A percentile compares a stretch with the other conserved stretches of the same genome.
Evolutionary conservation across 1,140 invertebrate species (phyloP).

Genomic region (Arion vulgaris): DNA sequence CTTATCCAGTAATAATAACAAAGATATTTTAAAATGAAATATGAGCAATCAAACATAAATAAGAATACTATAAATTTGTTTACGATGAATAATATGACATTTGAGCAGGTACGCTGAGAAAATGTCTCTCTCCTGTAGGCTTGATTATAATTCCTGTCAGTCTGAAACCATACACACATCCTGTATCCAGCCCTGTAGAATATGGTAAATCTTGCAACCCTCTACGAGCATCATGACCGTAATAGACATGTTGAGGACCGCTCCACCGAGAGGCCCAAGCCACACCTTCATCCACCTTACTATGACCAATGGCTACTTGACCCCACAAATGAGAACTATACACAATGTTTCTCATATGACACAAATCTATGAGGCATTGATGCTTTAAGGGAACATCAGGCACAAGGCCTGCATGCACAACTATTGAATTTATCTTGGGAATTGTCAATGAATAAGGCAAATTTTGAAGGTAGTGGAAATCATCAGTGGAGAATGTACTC

Average conservation of each 20-base stretch:
- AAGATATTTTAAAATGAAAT: too few relatives aligned
- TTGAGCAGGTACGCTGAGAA: constrained; percentile 48
- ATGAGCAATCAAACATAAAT: too few relatives aligned
- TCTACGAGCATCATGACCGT: constrained; percentile 71
- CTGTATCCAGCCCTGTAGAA: constrained; percentile 72
- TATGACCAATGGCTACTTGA: constrained; percentile 43
- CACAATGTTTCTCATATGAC: constrained; percentile 69
- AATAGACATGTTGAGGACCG: constrained; percentile 73
- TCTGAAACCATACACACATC: constrained; percentile 66
- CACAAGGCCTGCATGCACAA: constrained; percentile 73
- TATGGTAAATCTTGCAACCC: constrained; percentile 59
- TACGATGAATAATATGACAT: constrained; percentile 30
- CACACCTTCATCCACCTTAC: constrained; percentile 52
- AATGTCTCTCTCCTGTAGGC: constrained; percentile 19
- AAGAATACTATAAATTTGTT: too few relatives aligned
- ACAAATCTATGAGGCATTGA: constrained; percentile 61
- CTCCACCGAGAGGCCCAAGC: constrained; percentile 70
- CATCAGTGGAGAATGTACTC: constrained; percentile 53
- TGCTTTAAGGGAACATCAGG: constrained; percentile 60
- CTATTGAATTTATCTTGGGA: constrained; percentile 60
- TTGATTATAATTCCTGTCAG: constrained; percentile 65
- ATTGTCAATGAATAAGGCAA: constrained; percentile 71
- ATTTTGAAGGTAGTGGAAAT: constrained; percentile 62
- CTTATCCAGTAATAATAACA: too few relatives aligned
- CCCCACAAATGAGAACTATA: constrained; percentile 39